A percentile compares a stretch with the other conserved stretches of the same genome.
Evolutionary conservation across 2,113 vertebrate species (phyloP).

Genomic region (Ia io): DNA sequence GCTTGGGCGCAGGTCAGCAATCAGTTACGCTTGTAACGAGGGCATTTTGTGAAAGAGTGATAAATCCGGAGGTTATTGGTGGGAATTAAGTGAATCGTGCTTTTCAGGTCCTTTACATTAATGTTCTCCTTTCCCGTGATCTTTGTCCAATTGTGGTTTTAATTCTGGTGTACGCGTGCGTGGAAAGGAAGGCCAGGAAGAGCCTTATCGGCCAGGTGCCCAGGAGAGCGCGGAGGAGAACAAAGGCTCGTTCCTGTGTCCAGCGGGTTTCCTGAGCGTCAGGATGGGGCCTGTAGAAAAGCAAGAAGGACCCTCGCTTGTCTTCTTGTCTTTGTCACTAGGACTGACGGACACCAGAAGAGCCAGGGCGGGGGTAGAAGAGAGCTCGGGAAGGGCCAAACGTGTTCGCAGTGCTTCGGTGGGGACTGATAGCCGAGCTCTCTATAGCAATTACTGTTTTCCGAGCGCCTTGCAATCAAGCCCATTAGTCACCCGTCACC

Average conservation of each 20-base stretch:
- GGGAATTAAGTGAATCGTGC: background rate
- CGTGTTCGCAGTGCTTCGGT: background rate
- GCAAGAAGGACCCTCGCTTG: background rate
- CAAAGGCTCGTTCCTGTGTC: background rate
- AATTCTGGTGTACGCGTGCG: background rate
- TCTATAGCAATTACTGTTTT: background rate
- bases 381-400: background rate
- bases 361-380: background rate
- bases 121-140: background rate
- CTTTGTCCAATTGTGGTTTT: background rate
- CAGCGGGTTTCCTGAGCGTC: background rate
- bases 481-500: constrained; percentile 16
- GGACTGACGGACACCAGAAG: background rate
- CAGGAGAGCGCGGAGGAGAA: background rate
- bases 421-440: background rate
- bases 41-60: constrained; percentile 5
- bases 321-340: background rate
- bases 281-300: background rate
- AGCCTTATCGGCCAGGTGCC: background rate
- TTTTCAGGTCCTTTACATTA: background rate
- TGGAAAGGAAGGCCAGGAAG: background rate
- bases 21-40: constrained; percentile 22
- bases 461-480: constrained; percentile 8
- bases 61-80: background rate
- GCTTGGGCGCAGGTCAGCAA: background rate